Evolutionary conservation across 2,888 invertebrate species (phyloP).

Genomic region (Periphyllus acericola): DNA sequence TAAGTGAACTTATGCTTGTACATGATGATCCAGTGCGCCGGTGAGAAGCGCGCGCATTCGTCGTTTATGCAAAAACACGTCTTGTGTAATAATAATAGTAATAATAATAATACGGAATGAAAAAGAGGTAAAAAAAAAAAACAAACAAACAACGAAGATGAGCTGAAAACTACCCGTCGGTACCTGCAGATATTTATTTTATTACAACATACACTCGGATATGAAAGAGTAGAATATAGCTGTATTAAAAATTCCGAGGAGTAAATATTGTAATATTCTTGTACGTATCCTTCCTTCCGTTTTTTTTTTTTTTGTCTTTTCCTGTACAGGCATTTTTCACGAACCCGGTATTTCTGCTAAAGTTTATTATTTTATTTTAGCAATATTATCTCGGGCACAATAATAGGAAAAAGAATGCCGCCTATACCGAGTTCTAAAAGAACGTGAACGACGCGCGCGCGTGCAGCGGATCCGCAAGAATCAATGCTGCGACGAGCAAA

Average conservation of each 20-base stretch:
- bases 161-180: background rate
- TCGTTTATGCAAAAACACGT: background rate
- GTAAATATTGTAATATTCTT: conserved; percentile 28
- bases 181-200: conserved; percentile 14
- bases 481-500: too few species aligned
- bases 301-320: background rate
- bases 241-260: conserved; percentile 48
- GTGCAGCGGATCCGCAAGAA: too few species aligned
- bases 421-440: background rate
- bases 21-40: too few species aligned
- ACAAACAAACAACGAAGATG: background rate
- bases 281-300: background rate
- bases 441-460: background rate
- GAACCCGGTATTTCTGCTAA: background rate
- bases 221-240: background rate
- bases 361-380: background rate
- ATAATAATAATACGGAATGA: conserved; percentile 13
- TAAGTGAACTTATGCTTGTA: too few species aligned
- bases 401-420: background rate
- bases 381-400: background rate
- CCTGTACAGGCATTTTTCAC: background rate
- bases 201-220: conserved; percentile 22
- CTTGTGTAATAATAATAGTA: background rate
- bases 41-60: background rate
- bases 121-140: background rate